These are phyloP conservation scores for Nerophis ophidion DNA, from an alignment of 2,113 vertebrate species.

Conservation along the genomic window DNA sequence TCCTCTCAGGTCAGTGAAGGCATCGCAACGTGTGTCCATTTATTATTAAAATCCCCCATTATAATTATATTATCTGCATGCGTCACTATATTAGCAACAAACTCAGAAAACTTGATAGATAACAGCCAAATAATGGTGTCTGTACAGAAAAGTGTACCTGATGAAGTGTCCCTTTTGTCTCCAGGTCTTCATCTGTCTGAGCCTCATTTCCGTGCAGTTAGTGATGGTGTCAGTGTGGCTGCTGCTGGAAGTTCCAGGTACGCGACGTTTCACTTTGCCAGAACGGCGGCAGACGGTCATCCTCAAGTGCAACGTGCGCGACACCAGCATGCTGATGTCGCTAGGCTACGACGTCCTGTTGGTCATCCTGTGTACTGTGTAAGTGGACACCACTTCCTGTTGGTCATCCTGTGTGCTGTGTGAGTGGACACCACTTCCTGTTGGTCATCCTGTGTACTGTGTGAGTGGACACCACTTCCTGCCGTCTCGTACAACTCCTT, in stretches of 20 bases:
- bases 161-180: background rate
- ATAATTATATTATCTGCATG: no score
- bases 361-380: conserved; percentile 96
- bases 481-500: no score
- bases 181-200: conserved; percentile 88
- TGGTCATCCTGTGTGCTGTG: no score
- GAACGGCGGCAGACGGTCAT: conserved; percentile 96
- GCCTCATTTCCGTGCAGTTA: conserved; percentile 91
- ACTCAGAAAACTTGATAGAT: no score
- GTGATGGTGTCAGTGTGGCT: conserved; percentile 92
- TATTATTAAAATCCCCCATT: background rate
- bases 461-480: no score
- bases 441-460: no score
- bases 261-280: conserved; percentile 84
- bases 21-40: conserved; percentile 2
- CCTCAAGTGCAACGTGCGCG: conserved; percentile 93
- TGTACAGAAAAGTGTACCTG: no score
- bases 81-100: no score
- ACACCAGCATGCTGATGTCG: conserved; percentile 96
- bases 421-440: no score
- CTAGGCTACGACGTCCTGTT: conserved; percentile 92
- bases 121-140: no score
- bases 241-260: conserved; percentile 89
- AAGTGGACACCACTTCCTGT: conserved; percentile 23
- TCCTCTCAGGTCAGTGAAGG: conserved; percentile 83